Evolutionary conservation across 2,113 vertebrate species (phyloP).

Genomic region (Apaloderma vittatum): DNA sequence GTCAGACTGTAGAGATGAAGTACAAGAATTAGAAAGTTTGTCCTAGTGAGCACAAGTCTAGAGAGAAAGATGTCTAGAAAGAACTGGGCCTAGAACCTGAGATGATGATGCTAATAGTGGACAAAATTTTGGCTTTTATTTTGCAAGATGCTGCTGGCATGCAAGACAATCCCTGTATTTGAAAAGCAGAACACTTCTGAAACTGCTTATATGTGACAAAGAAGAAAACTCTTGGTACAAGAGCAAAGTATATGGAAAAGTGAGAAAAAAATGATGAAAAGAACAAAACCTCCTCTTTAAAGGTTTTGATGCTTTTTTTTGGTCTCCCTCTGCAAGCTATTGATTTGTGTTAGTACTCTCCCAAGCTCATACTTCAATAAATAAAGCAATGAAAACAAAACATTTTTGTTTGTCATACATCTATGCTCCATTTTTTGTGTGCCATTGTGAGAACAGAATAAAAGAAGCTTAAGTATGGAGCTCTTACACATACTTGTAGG

Average conservation of each 20-base stretch:
- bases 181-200: neutral
- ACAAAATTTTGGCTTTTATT: neutral
- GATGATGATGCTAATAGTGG: neutral
- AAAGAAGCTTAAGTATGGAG: neutral
- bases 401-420: neutral
- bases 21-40: neutral
- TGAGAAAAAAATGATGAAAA: neutral
- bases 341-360: neutral
- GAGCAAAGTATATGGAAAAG: neutral
- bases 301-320: neutral
- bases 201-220: neutral
- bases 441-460: neutral
- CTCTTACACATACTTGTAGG: neutral
- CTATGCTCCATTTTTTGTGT: neutral
- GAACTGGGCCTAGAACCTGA: neutral
- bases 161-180: neutral
- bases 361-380: neutral
- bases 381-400: neutral
- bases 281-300: neutral
- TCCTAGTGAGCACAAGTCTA: neutral
- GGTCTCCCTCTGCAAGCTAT: accelerated
- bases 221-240: neutral
- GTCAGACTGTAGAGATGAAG: neutral
- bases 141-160: neutral
- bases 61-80: neutral